Conservation (phyloP, 2,797 vertebrate species). For the Melanogrammus aeglefinus region DNA sequence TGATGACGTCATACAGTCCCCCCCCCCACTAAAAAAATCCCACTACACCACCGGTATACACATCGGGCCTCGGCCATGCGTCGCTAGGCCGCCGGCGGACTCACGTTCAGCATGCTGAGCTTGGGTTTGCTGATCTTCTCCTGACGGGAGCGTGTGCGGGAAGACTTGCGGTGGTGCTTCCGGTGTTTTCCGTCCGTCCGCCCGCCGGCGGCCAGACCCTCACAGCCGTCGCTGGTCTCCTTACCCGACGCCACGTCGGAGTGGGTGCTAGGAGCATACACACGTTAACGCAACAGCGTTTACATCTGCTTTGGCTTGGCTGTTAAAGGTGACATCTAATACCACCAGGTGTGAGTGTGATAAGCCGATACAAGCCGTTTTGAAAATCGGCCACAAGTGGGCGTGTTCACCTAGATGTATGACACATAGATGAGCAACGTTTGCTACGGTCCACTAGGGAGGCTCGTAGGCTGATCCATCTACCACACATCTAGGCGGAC, state of each 20-base stretch:
- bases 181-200: slow-evolving; percentile 86
- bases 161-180: slow-evolving; percentile 91
- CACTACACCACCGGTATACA: no score
- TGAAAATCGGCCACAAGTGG: no score
- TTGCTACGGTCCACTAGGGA: no score
- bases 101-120: slow-evolving; percentile 94
- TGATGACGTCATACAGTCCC: no score
- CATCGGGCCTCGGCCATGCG: background rate
- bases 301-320: background rate
- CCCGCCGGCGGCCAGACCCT: slow-evolving; percentile 78
- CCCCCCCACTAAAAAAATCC: no score
- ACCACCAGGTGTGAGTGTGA: no score
- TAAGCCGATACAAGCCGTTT: no score
- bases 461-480: no score
- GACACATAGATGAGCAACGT: no score
- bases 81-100: slow-evolving; percentile 35
- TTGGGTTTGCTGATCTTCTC: slow-evolving; percentile 91
- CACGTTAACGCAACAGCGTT: no score
- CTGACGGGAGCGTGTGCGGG: slow-evolving; percentile 88
- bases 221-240: slow-evolving; percentile 92
- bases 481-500: no score
- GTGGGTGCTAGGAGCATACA: slow-evolving; percentile 68
- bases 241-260: slow-evolving; percentile 88
- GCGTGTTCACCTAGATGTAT: no score
- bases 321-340: background rate